phyloP scores from a whole-genome alignment of 2,113 vertebrate genomes.

The Malurus cyaneus region DNA sequence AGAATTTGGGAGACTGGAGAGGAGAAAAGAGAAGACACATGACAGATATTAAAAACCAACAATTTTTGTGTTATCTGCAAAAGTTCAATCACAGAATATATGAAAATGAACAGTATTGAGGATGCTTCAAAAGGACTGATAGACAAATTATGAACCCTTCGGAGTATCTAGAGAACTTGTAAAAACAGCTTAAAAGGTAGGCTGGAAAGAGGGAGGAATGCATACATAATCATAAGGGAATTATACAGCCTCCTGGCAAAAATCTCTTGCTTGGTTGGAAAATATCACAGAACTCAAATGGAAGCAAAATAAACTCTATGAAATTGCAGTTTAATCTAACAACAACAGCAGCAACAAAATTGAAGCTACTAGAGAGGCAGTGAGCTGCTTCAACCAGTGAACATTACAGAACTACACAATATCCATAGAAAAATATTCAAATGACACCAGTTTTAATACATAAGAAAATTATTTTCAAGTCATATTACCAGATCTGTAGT shows the following conservation, averaged over 20 bases:
- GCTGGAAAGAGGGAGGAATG: not conserved
- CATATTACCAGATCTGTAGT: not conserved
- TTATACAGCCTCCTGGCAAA: conserved; percentile 28
- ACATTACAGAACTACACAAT: not conserved
- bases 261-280: not conserved
- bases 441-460: not conserved
- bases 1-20: not conserved
- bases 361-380: not conserved
- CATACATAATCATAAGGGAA: not conserved
- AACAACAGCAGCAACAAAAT: not conserved
- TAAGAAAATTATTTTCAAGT: not conserved
- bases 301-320: not conserved
- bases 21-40: not conserved
- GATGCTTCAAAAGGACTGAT: not conserved
- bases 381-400: not conserved
- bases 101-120: not conserved
- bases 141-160: conserved; percentile 1
- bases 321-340: not conserved
- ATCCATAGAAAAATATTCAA: not conserved
- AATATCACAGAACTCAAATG: not conserved
- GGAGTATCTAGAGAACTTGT: conserved; percentile 3
- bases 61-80: not conserved
- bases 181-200: conserved; percentile 19
- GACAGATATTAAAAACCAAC: not conserved
- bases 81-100: not conserved